Evolutionary conservation across 2,888 invertebrate genomes (phyloP), one percentile per base, ranked within the genome.

Genomic region (Selenia dentaria): DNA sequence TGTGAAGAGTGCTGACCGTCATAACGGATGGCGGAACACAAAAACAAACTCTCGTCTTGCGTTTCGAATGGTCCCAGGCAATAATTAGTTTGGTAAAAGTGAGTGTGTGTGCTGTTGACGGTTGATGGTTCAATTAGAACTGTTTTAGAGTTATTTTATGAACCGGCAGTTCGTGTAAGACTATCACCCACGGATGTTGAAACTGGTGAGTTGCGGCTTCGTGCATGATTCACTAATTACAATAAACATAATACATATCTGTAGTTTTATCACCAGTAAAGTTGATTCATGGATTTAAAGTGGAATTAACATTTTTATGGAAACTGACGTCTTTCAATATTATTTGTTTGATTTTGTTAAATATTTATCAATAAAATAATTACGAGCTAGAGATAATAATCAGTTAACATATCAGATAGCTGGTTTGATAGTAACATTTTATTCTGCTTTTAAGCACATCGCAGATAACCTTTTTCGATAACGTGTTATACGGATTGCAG

Each of bases 11-110:
- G 45, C 27, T 32, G 35, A 14, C 22, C 10, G 42, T 26, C 34
- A 27, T 36, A 51, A 41, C 81, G 81, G 80, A 81, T 84, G 80
- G 80, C 85, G 79, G 73, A 74, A 76, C 71, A 70, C 70, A 74
- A 79, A 77, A 83, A 82, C 79, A 81, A 84, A 83, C 79, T 82
- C 74, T 75, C 77, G 75, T 77, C 74, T 81, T 72, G 69, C 74
- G 74, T 79, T 81, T 70, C 73, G 79, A 84, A 81, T 83, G 81
- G 74, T 83, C 82, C 74, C 70, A 73, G 63, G 67, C 76, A 74
- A 74, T 82, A 79, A 85, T 84, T 86, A 83, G 85, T 83, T 84
- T 76, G 79, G 82, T 85, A 86, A 84, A 87, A 88, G 87, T 88
- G 87, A 81, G 86, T 87, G 88, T 83, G 81, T 84, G 84, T 82